Conservation (phyloP, 2,888 invertebrate genomes). For the Eupithecia inturbata region DNA sequence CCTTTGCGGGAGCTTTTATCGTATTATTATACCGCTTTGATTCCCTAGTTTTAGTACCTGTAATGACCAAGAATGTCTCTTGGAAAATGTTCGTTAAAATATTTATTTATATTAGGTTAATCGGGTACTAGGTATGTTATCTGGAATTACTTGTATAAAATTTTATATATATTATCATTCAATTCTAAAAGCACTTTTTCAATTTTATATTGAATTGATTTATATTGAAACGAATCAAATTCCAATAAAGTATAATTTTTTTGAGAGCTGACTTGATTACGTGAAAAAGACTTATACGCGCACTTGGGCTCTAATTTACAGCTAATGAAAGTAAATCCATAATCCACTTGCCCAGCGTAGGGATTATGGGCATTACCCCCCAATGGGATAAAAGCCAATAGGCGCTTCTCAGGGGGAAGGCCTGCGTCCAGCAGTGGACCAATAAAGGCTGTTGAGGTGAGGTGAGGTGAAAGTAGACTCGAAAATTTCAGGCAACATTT, state of each 20-base stretch:
- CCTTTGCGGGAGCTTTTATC: slow-evolving; percentile 57
- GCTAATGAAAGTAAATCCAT: too few species aligned
- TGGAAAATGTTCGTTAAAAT: not conserved
- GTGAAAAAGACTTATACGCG: not conserved
- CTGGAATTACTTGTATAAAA: not conserved
- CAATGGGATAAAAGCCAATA: too few species aligned
- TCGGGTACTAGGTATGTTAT: not conserved
- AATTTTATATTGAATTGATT: too few species aligned
- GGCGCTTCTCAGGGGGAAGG: too few species aligned
- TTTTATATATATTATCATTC: not conserved
- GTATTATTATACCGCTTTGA: slow-evolving; percentile 48
- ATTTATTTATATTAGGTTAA: not conserved
- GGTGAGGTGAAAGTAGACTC: too few species aligned
- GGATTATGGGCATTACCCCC: too few species aligned
- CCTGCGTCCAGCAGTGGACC: too few species aligned
- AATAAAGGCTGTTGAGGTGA: too few species aligned
- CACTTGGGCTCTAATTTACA: not conserved
- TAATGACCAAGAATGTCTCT: slow-evolving; percentile 16
- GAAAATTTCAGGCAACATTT: not conserved
- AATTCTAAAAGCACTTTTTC: not conserved
- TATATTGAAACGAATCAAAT: not conserved
- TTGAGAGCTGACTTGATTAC: not conserved
- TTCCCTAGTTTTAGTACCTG: slow-evolving; percentile 26
- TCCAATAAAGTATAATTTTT: not conserved
- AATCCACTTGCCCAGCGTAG: too few species aligned